Conservation (phyloP, 53 echinoderm and acorn worm genomes). For the Stichopus horrens region DNA sequence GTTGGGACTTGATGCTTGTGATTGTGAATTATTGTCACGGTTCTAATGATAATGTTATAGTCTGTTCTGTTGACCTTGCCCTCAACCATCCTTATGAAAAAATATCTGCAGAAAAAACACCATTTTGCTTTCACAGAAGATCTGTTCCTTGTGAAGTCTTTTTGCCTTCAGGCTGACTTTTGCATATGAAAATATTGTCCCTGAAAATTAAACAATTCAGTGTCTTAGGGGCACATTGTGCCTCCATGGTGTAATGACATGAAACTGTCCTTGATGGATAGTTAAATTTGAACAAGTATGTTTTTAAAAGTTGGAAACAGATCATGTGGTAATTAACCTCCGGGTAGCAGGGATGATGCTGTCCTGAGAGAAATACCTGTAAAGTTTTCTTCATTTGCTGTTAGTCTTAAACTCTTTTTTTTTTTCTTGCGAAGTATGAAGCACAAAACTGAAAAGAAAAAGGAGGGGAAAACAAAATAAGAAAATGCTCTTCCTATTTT, state of each 20-base stretch:
- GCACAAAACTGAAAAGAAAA: not conserved
- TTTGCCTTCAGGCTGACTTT: slow-evolving; percentile 18
- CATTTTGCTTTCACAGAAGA: slow-evolving; percentile 14
- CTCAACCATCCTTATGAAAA: slow-evolving; percentile 25
- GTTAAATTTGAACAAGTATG: slow-evolving; percentile 27
- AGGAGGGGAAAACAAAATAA: not conserved
- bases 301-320: slow-evolving; percentile 9
- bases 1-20: slow-evolving; percentile 39
- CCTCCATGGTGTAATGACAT: slow-evolving; percentile 8
- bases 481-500: not conserved
- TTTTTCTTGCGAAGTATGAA: not conserved
- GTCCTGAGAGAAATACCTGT: slow-evolving; percentile 15
- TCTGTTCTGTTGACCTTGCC: slow-evolving; percentile 38
- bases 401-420: not conserved
- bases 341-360: not conserved
- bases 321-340: slow-evolving; percentile 6
- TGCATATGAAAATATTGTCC: slow-evolving; percentile 40
- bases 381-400: slow-evolving; percentile 6
- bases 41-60: slow-evolving; percentile 25
- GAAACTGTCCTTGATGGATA: slow-evolving; percentile 29
- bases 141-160: slow-evolving; percentile 7
- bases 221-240: not conserved
- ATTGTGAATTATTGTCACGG: slow-evolving; percentile 45
- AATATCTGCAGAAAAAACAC: slow-evolving; percentile 1
- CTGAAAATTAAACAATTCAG: slow-evolving; percentile 41